Percentiles rank a stretch among this genome's conserved stretches.
phyloP scores from a whole-genome alignment of 1,140 invertebrate species.

The Pantala flavescens region DNA sequence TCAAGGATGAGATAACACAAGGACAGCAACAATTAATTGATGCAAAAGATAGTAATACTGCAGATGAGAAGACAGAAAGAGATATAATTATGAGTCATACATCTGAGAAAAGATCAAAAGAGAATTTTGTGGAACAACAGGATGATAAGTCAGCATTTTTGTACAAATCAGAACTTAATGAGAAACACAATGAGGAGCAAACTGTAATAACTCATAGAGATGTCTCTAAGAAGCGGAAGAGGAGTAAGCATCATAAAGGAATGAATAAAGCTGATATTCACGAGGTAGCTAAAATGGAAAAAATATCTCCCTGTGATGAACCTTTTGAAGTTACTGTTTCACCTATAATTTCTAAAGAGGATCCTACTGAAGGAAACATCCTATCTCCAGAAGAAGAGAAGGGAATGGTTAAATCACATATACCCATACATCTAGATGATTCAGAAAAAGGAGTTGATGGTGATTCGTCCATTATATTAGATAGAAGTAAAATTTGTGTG shows the following conservation, averaged over 20 bases:
- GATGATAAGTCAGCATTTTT: background rate
- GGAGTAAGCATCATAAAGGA: no score
- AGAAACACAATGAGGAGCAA: background rate
- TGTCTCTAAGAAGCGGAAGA: no score
- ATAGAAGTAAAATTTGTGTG: background rate
- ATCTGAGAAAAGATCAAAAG: background rate
- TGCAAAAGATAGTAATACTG: background rate
- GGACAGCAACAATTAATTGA: constrained; percentile 12
- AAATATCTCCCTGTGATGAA: background rate
- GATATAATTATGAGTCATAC: background rate
- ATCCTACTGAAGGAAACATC: background rate
- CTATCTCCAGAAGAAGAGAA: background rate
- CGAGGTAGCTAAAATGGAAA: no score
- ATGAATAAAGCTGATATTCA: no score
- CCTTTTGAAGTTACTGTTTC: background rate
- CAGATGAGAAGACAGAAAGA: constrained; percentile 15
- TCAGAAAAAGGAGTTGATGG: no score
- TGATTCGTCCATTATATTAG: background rate
- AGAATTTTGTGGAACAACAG: background rate
- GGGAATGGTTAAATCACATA: no score
- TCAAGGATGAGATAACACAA: constrained; percentile 24
- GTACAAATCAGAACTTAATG: background rate
- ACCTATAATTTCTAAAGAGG: background rate
- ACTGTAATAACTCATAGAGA: no score
- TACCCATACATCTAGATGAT: no score